Conservation (phyloP, 2,113 vertebrate genomes). For the Dissostichus mawsoni region DNA sequence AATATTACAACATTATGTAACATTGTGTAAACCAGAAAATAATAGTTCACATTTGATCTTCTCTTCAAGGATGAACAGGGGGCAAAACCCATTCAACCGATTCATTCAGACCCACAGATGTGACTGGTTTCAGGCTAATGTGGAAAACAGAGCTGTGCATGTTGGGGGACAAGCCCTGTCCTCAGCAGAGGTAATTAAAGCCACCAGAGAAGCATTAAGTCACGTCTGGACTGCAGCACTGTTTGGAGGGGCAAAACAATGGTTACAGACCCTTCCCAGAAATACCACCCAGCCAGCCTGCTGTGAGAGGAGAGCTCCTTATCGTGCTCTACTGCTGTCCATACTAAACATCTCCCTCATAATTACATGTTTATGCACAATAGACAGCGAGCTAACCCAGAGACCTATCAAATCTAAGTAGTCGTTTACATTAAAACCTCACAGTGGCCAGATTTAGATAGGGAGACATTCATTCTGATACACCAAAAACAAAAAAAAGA, state of each 20-base stretch:
- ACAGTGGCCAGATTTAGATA: constrained; percentile 63
- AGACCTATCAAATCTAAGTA: constrained; percentile 50
- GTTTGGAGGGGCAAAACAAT: constrained; percentile 58
- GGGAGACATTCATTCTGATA: constrained; percentile 62
- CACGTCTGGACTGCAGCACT: constrained; percentile 48
- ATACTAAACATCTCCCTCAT: constrained; percentile 30
- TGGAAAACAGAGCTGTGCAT: constrained; percentile 48
- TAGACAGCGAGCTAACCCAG: constrained; percentile 34
- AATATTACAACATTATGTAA: neutral
- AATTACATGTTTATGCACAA: constrained; percentile 66
- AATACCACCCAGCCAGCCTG: constrained; percentile 52
- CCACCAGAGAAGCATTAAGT: constrained; percentile 51
- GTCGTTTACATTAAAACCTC: constrained; percentile 69
- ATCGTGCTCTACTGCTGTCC: constrained; percentile 8
- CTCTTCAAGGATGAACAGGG: neutral
- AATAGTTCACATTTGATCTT: neutral
- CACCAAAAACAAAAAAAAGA: constrained; percentile 31
- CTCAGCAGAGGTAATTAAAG: constrained; percentile 57
- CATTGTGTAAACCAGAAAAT: neutral
- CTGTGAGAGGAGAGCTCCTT: constrained; percentile 6
- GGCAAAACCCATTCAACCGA: neutral
- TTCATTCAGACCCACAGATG: neutral
- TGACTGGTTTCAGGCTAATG: constrained; percentile 26
- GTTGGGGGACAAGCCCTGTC: constrained; percentile 4
- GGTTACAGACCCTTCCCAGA: constrained; percentile 63